Evolutionary conservation across 2,888 invertebrate species (phyloP).

Genomic region (Alcis repandata): DNA sequence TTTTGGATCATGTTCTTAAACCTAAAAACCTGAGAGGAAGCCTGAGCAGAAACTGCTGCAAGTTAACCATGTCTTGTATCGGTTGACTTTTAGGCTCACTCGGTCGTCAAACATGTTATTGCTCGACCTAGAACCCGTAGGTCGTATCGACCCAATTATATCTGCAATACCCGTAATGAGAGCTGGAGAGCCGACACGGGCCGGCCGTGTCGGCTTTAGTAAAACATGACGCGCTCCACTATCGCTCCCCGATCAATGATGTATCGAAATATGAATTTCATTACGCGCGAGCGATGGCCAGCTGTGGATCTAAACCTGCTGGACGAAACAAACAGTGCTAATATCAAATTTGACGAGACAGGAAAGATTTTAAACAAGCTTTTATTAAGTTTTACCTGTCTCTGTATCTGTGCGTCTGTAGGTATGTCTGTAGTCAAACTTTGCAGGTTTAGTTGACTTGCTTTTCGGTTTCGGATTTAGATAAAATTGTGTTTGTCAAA

Average conservation of each 20-base stretch:
- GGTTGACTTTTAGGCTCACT: neutral
- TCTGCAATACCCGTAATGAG: constrained; percentile 73
- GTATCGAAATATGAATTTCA: constrained; percentile 74
- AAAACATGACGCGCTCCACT: constrained; percentile 73
- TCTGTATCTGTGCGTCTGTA: no score
- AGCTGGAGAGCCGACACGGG: constrained; percentile 64
- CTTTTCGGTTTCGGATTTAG: no score
- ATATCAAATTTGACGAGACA: no score
- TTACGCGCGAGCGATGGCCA: constrained; percentile 56
- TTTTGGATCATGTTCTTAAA: no score
- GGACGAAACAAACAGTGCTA: neutral
- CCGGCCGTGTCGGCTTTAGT: constrained; percentile 73
- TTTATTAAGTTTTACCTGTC: no score
- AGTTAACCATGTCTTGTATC: neutral
- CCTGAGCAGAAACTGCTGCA: neutral
- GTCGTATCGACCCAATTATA: constrained; percentile 53
- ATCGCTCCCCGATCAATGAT: constrained; percentile 78
- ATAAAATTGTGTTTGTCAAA: no score
- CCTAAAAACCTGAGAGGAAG: no score
- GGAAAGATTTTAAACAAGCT: no score
- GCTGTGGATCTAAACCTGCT: neutral
- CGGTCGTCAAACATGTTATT: constrained; percentile 23
- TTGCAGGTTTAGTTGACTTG: no score
- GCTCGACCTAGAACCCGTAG: constrained; percentile 13
- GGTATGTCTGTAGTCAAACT: no score